phyloP scores from a whole-genome alignment of 1,140 invertebrate genomes.

The Pinna nobilis region DNA sequence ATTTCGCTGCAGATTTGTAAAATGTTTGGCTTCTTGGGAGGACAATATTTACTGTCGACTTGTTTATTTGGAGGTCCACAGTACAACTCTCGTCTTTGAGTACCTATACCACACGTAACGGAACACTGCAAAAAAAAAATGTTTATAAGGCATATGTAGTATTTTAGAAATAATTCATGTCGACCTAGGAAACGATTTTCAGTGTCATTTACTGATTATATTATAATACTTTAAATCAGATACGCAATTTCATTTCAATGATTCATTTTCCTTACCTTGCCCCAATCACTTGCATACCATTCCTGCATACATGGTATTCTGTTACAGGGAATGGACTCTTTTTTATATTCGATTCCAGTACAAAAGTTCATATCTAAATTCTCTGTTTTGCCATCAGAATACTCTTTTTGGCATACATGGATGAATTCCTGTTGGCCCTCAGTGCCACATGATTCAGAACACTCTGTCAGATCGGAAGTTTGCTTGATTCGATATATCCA shows the following conservation, averaged over 20 bases:
- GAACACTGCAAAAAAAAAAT: slow-evolving; percentile 80
- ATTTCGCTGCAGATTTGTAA: slow-evolving; percentile 28
- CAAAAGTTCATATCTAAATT: not conserved
- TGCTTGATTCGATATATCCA: not conserved
- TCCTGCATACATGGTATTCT: slow-evolving; percentile 3
- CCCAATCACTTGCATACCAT: not conserved
- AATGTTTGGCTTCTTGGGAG: slow-evolving; percentile 18
- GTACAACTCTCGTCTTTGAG: slow-evolving; percentile 78
- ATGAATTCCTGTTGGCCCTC: not conserved
- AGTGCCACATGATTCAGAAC: not conserved
- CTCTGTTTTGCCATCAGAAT: slow-evolving; percentile 1
- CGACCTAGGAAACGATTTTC: no score
- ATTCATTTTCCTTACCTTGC: not conserved
- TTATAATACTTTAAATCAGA: no score
- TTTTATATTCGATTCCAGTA: not conserved
- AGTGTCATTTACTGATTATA: no score
- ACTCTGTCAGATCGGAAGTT: not conserved
- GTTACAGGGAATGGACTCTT: slow-evolving; percentile 1
- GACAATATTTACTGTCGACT: slow-evolving; percentile 36
- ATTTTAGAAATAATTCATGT: not conserved
- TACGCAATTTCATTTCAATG: no score
- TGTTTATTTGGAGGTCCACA: slow-evolving; percentile 78
- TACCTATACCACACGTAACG: slow-evolving; percentile 80
- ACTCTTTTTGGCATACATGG: not conserved
- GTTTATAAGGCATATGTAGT: not conserved